Conservation (phyloP, 2,113 vertebrate genomes). For the Ptilorrhoa leucosticta region DNA sequence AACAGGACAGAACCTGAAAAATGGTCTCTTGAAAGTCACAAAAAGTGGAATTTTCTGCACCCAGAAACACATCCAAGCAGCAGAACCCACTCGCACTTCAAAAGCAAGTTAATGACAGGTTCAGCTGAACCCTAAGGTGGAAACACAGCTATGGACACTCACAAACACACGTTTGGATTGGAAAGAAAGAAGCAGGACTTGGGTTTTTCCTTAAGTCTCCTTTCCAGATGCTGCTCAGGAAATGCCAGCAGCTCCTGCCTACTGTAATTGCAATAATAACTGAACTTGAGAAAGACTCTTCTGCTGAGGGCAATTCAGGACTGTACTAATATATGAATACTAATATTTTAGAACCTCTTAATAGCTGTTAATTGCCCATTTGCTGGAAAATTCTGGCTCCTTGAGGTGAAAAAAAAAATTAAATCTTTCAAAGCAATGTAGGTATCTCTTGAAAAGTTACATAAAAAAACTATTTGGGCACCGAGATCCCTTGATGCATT, state of each 20-base stretch:
- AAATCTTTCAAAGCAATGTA: neutral
- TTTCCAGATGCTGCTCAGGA: neutral
- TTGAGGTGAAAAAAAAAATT: neutral
- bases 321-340: neutral
- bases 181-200: neutral
- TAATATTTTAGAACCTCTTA: neutral
- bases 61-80: neutral
- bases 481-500: neutral
- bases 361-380: neutral
- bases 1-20: neutral
- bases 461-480: neutral
- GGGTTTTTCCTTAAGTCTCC: neutral
- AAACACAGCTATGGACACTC: neutral
- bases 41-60: neutral
- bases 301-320: neutral
- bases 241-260: neutral
- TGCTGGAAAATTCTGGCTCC: neutral
- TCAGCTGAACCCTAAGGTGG: neutral
- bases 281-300: neutral
- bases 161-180: neutral
- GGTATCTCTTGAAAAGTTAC: neutral
- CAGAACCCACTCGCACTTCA: neutral
- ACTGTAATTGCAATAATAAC: neutral
- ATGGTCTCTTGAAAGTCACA: neutral
- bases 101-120: neutral